Evolutionary conservation across 2,797 vertebrate species (phyloP).

Genomic region (Bovichtus diacanthus): DNA sequence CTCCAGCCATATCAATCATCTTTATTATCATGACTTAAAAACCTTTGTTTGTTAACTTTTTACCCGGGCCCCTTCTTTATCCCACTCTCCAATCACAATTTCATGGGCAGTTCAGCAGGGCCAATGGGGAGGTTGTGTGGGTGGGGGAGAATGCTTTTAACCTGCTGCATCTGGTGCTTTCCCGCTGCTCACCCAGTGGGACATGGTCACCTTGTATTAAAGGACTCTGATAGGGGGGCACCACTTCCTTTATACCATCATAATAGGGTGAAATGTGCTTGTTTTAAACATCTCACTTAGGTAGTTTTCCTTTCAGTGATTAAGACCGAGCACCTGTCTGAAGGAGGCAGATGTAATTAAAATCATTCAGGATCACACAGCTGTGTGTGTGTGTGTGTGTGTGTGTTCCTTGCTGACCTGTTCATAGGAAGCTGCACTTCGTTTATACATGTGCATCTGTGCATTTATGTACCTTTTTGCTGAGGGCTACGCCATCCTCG

Average conservation of each 20-base stretch:
- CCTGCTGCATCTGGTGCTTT: constrained; percentile 88
- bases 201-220: constrained; percentile 89
- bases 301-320: constrained; percentile 83
- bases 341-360: constrained; percentile 53
- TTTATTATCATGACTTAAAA: constrained; percentile 89
- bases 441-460: constrained; percentile 33
- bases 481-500: constrained; percentile 96
- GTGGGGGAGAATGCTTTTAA: constrained; percentile 88
- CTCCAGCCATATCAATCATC: constrained; percentile 86
- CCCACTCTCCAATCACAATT: constrained; percentile 86
- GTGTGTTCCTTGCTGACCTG: background rate
- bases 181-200: constrained; percentile 87
- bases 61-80: constrained; percentile 77
- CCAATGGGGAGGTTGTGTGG: constrained; percentile 84
- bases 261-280: constrained; percentile 85
- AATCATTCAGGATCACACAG: constrained; percentile 50
- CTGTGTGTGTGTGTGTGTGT: constrained; percentile 38
- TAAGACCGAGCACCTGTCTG: constrained; percentile 83
- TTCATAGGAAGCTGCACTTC: constrained; percentile 15
- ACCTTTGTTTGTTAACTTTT: constrained; percentile 85
- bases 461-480: constrained; percentile 90
- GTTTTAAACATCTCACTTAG: constrained; percentile 85
- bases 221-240: constrained; percentile 78
- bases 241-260: constrained; percentile 78
- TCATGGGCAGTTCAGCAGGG: constrained; percentile 82